These are phyloP conservation scores for Burhinus oedicnemus DNA, from an alignment of 2,113 vertebrate species.

Conservation along the genomic window DNA sequence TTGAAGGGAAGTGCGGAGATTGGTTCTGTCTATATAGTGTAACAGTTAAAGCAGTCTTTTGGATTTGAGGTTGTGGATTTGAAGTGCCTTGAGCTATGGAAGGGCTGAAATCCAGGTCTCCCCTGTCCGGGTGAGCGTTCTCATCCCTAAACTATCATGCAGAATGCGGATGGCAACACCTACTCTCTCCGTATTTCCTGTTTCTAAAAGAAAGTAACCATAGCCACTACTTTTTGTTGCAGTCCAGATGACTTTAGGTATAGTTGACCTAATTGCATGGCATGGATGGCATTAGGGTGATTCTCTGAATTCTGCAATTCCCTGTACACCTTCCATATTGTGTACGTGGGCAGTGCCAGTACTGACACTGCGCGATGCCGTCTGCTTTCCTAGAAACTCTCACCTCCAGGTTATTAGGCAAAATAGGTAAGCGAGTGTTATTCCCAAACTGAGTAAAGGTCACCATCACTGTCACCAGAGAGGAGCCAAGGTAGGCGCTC, in stretches of 20 bases:
- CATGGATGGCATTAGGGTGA: background rate
- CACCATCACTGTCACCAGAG: background rate
- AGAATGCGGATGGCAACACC: background rate
- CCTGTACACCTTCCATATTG: fast-evolving
- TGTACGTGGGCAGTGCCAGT: background rate
- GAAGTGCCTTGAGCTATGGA: background rate
- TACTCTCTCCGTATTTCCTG: background rate
- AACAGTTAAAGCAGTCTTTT: background rate
- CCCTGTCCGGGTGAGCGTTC: background rate
- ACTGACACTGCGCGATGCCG: fast-evolving
- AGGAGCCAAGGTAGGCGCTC: fast-evolving
- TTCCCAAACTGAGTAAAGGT: background rate
- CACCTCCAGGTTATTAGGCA: background rate
- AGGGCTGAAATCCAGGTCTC: background rate
- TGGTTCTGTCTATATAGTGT: fast-evolving
- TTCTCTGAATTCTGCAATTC: background rate
- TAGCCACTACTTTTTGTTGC: background rate
- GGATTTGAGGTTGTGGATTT: background rate
- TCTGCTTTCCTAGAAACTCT: background rate
- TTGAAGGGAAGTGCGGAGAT: background rate
- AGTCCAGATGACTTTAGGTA: background rate
- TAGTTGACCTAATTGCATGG: background rate
- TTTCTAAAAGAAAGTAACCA: background rate
- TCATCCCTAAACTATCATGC: background rate
- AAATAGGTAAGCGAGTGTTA: background rate